A percentile compares a stretch with the other conserved stretches of the same genome.
Conservation (phyloP, 2,888 invertebrate species). For the Meta bourneti region DNA sequence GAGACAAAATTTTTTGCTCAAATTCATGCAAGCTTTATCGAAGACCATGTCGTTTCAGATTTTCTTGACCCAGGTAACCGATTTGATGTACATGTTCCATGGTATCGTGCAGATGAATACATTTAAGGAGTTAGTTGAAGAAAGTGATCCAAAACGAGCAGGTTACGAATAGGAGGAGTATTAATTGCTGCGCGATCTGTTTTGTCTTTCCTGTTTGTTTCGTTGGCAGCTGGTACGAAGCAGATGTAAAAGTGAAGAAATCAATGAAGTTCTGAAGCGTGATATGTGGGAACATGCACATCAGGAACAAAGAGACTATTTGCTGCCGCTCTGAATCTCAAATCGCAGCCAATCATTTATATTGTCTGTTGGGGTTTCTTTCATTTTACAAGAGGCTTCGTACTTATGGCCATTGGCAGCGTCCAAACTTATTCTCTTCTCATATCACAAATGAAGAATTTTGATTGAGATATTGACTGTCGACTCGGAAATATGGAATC, state of each 20-base stretch:
- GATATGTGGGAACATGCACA: background rate
- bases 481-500: too few species aligned
- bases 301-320: background rate
- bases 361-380: constrained; percentile 11
- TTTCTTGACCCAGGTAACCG: background rate
- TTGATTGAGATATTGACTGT: background rate
- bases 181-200: background rate
- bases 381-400: too few species aligned
- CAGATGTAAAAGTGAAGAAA: background rate
- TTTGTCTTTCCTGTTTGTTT: background rate
- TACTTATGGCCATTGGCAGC: background rate
- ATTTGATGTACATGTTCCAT: background rate
- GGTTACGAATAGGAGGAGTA: too few species aligned
- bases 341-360: background rate
- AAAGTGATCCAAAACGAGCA: background rate
- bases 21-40: background rate
- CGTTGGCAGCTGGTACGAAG: constrained; percentile 5
- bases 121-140: background rate
- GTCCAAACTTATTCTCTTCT: constrained; percentile 12
- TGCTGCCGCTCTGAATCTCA: background rate
- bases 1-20: background rate
- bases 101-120: background rate
- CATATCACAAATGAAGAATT: background rate
- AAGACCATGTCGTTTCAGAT: background rate
- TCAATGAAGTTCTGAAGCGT: background rate